Base-by-base conservation (phyloP, 2,113 vertebrate genomes). In the Glareola pratincola region DNA sequence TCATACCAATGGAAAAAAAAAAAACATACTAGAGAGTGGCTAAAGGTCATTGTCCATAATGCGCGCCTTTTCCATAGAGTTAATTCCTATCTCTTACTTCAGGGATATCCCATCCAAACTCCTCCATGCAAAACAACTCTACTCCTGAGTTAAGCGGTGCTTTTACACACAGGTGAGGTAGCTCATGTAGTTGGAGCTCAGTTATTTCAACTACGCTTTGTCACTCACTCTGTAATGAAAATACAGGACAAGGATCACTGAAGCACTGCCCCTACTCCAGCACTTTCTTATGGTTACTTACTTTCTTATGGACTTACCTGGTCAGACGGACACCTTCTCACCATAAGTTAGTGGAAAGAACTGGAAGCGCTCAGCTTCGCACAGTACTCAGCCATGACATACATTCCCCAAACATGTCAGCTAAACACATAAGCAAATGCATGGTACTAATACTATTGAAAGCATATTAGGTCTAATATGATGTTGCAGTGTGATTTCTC, bases 271-370 rank as follows among this genome's bases (percentile, higher is more conserved):
- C 21, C 60, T 43, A 39, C 69, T 71, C 36, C 66, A 68, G 51
- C 14, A 36, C 7, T 9, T 57, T 67, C 43, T 23, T 24, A 50
- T 0, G 0, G 39, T 24, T n/a, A n/a, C n/a, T n/a, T n/a, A 36
- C 7, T 9, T 57, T 67, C 43, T 23, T 24, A 50, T 0, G 0
- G 39, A 21, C 51, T 71, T 57, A 41, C 41, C 56, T 63, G 47
- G 39, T 66, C 87, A 47, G 59, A 32, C n/a, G 47, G 57, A 59
- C 14, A 62, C 8, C 26, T 66, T 64, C 20, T 16, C 17, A 37
- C 34, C 12, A 4, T 34, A 63, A 63, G 34, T 69, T 60, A 88
- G 45, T 12, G 20, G 9, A 29, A 90, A 73, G 50, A 81, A 74
- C 9, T n/a, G 14, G n/a, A 81, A 37, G 41, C 2, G 1, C 30